phyloP scores from a whole-genome alignment of 2,888 invertebrate species.

The Diachrysia chrysitis region DNA sequence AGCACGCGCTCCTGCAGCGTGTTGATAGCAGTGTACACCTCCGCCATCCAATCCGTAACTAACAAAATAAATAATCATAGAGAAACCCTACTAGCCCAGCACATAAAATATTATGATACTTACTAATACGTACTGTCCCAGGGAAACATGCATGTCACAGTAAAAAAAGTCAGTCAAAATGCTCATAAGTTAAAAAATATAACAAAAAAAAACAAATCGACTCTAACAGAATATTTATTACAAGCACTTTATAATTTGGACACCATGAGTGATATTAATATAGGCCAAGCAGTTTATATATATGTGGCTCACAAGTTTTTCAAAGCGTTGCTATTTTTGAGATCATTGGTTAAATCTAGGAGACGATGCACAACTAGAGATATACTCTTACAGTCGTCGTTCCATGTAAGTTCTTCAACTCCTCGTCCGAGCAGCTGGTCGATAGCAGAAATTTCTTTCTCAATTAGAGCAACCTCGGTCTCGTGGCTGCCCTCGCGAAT shows the following conservation, averaged over 20 bases:
- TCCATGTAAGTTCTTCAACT: slow-evolving; percentile 93
- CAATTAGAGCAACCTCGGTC: slow-evolving; percentile 94
- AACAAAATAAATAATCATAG: slow-evolving; percentile 23
- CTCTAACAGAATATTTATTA: background rate
- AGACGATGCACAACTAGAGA: background rate
- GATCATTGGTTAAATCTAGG: background rate
- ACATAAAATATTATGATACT: too few relatives aligned
- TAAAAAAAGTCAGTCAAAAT: too few relatives aligned
- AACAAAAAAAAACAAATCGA: too few relatives aligned
- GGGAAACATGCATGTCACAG: too few relatives aligned
- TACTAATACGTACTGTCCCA: too few relatives aligned
- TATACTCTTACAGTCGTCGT: slow-evolving; percentile 91
- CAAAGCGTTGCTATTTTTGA: too few relatives aligned
- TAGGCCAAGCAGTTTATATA: too few relatives aligned
- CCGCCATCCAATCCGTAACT: slow-evolving; percentile 92
- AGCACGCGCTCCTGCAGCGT: slow-evolving; percentile 92
- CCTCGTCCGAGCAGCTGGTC: slow-evolving; percentile 92
- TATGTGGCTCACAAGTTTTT: too few relatives aligned
- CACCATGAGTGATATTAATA: background rate
- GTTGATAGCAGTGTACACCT: slow-evolving; percentile 91
- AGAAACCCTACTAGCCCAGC: too few relatives aligned
- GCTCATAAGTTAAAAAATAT: too few relatives aligned
- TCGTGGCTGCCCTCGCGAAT: slow-evolving; percentile 92
- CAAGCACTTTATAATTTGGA: background rate
- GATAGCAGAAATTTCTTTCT: slow-evolving; percentile 93